Evolutionary conservation across 1,140 invertebrate species (phyloP), one percentile per base, ranked within the genome.

Genomic region (Bombus fervidus): DNA sequence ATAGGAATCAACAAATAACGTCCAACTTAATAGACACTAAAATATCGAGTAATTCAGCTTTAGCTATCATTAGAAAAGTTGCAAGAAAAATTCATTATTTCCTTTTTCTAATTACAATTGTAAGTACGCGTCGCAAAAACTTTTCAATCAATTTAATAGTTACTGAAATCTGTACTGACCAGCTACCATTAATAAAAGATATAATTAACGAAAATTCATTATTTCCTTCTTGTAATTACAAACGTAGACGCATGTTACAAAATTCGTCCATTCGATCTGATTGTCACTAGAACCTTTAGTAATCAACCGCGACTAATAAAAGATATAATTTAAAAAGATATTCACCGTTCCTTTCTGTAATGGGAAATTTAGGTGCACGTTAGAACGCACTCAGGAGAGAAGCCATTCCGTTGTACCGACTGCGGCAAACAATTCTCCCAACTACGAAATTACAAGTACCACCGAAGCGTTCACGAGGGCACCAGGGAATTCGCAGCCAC

Each of bases 401-500:
- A 97, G 86, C 96, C 96, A 3, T 98, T 97, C 88, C 96, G 96
- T 75, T 98, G 98, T 91, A 95, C 95, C 13, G 97, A 98, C 75
- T 98, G 98, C 91, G 96, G 96, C 39, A 98, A 98, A 92, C 96
- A 96, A 31, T 98, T 98, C 93, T 97, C 97, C 3, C 97, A 98
- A 92, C 93, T 97, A 66, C 95, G 97, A 13, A 97, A 98, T 92
- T 98, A 96, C 93, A 97, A 97, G 91, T 97, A 97, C 92, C 97
- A 98, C 89, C 95, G 97, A 90, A 94, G 93, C 3, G 96, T 97
- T 2, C 97, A 98, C 91, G 96, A 97, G 47, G 97, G 97, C 2
- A 97, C 97, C 15, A 96, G 96, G 83, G 97, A 97, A 93, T 98
- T 97, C 90, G 96, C 97, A 0, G 96, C 97, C 15, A 96, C 96